Percentiles rank a stretch among this genome's conserved stretches.
Conservation (phyloP, 2,113 vertebrate species). For the Cyanocitta stelleri region DNA sequence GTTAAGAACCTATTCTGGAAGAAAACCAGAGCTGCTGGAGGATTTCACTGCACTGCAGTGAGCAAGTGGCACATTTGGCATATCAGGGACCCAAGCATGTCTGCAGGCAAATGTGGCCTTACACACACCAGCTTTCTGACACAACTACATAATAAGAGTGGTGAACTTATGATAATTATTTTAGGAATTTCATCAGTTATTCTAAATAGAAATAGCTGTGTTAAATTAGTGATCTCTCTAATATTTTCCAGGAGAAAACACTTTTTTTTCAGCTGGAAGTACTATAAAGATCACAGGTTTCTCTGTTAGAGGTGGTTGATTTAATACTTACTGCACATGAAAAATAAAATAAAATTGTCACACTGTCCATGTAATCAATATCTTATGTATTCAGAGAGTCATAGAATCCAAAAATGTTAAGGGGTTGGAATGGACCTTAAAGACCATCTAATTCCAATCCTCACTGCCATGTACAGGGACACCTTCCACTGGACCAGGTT, state of each 20-base stretch:
- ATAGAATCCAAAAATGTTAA: background rate
- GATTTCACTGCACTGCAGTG: slow-evolving; percentile 28
- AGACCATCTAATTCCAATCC: background rate
- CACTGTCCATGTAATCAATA: background rate
- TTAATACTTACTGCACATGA: background rate
- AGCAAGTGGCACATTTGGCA: slow-evolving; percentile 20
- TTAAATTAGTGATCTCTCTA: background rate
- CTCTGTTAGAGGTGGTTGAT: background rate
- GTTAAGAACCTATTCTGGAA: slow-evolving; percentile 64
- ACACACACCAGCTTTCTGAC: background rate
- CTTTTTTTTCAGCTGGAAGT: background rate
- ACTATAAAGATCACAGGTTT: background rate
- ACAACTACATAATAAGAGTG: background rate
- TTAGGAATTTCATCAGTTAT: background rate
- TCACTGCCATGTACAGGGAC: too few relatives aligned
- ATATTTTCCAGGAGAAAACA: background rate
- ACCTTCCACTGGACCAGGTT: background rate
- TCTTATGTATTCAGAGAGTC: background rate
- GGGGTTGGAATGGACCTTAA: background rate
- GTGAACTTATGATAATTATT: background rate
- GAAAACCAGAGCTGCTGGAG: slow-evolving; percentile 42
- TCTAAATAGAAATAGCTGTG: background rate
- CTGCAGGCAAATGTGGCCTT: background rate
- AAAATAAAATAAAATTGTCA: background rate
- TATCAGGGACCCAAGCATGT: background rate